Base-by-base conservation (phyloP, 2,113 vertebrate genomes). In the Limanda limanda region DNA sequence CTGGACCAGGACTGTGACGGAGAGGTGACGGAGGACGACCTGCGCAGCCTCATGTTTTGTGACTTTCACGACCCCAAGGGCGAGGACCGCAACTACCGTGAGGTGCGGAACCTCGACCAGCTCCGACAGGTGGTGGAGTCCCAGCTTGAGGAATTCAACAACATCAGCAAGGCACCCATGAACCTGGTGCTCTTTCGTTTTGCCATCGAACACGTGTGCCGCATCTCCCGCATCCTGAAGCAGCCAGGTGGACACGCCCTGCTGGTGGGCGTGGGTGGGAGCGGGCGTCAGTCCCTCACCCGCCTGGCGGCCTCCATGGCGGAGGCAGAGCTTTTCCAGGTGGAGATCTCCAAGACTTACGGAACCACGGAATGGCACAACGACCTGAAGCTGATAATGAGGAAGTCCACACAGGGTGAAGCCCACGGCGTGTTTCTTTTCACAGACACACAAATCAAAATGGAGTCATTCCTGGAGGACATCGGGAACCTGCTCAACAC, bases 1-100 rank as follows among this genome's bases (percentile, higher is more conserved):
- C 80, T 98, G 72, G 96, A 97, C 83, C 94, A 94, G 60, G 91
- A 96, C 79, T 4, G 12, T 0, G 95, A 97, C 20, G 96, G 96
- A 5, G 15, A 37, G 1, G 96, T 98, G 17, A 94, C 92, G 4
- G 97, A 97, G 78, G 96, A 98, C 54, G 96, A 98, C 67, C 91
- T 98, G 20, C 94, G 94, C 67, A 97, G 96, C 76, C 92, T 98
- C 66, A 96, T 98, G 95, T 98, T 98, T 79, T 98, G 97, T 72
- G 95, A 97, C 85, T 98, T 98, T 78, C 94, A 97, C 4, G 96
- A 98, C 82, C 93, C 90, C 24, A 96, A 95, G 79, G 94, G 94
- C 20, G 95, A 96, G 4, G 95, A 97, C 73, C 94, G 88, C n/a
- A 95, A 72, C 86, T 98, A 98, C 83, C 88, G 94, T 2, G 96